Conservation (phyloP, 2,888 invertebrate species). For the Cacoxenus indagator region DNA sequence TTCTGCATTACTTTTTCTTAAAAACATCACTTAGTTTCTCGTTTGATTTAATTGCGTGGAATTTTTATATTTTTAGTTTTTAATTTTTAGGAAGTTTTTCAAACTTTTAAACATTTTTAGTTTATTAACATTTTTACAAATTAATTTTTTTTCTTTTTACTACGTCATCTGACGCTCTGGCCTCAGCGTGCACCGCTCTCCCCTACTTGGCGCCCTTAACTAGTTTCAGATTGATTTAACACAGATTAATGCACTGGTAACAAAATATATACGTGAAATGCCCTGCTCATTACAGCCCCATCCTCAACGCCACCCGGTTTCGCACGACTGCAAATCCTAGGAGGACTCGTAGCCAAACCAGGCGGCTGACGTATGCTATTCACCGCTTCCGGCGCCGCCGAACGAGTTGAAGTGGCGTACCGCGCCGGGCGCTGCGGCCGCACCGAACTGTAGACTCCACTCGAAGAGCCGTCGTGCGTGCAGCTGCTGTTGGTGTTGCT, state of each 20-base stretch:
- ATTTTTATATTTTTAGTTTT: slow-evolving; percentile 32
- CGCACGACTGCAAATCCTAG: slow-evolving; percentile 42
- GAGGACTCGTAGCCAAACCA: slow-evolving; percentile 68
- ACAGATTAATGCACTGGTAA: slow-evolving; percentile 69
- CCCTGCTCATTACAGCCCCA: neutral
- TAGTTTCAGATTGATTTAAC: slow-evolving; percentile 53
- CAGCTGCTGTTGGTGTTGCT: slow-evolving; percentile 71
- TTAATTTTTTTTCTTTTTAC: too few relatives aligned
- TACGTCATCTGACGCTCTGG: neutral
- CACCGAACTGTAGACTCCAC: slow-evolving; percentile 71
- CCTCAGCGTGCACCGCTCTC: neutral
- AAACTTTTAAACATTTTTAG: slow-evolving; percentile 41
- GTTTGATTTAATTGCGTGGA: slow-evolving; percentile 66
- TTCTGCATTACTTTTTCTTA: slow-evolving; percentile 30
- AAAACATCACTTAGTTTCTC: slow-evolving; percentile 69
- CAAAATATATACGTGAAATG: slow-evolving; percentile 33
- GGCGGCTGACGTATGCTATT: slow-evolving; percentile 70
- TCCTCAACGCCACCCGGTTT: slow-evolving; percentile 13
- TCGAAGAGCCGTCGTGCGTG: slow-evolving; percentile 71
- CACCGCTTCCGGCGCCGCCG: slow-evolving; percentile 69
- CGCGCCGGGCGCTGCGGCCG: slow-evolving; percentile 68
- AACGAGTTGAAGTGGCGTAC: slow-evolving; percentile 71
- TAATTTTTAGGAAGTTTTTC: slow-evolving; percentile 43
- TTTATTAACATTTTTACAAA: slow-evolving; percentile 36
- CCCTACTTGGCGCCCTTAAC: slow-evolving; percentile 28